Evolutionary conservation across 2,797 vertebrate genomes (phyloP), one percentile per base, ranked within the genome.

Genomic region (Oryzias sinensis): DNA sequence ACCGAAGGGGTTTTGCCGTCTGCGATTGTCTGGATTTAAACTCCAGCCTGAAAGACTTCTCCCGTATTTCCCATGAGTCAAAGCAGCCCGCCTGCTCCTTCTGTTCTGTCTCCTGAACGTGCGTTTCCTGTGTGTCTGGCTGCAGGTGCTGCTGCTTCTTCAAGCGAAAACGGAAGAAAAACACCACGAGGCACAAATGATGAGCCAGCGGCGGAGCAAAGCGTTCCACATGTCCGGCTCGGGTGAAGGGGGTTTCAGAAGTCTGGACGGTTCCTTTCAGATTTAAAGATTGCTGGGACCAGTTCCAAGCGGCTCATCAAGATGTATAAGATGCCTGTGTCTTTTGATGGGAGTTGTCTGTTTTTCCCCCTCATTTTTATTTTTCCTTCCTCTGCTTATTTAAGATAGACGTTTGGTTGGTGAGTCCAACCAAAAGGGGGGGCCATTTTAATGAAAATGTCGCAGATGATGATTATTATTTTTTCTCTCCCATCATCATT

Each of bases 121-220:
- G 3, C 5, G 61, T 59, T 62, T 66, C 62, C 58, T 25, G 1
- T 63, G 16, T n/a, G 4, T 53, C 61, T 72, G 47, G 84, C 59
- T 73, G 58, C 89, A 99, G 97, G 97, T 99, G 97, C 95, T 99
- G 97, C 94, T 99, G 97, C 81, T 98, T 99, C 93, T 99, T 98
- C 91, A 98, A 96, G 90, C 93, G 96, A 88, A 99, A 98, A 96
- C 93, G 96, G 91, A 99, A 96, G 96, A 99, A 98, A 94, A 95
- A 96, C 68, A 92, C 94, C 45, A 93, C 94, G 55, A 93, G 97
- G 77, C 96, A 98, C 90, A 98, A 99, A 95, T 99, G 95, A 98
- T 90, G 71, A 4, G 40, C 50, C 66, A 2, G 53, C 66, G 33
- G 59, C 53, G 47, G 80, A 74, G 68, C 48, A 63, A 76, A 71